phyloP scores from a whole-genome alignment of 1,140 invertebrate species.

The Heterodera schachtii region DNA sequence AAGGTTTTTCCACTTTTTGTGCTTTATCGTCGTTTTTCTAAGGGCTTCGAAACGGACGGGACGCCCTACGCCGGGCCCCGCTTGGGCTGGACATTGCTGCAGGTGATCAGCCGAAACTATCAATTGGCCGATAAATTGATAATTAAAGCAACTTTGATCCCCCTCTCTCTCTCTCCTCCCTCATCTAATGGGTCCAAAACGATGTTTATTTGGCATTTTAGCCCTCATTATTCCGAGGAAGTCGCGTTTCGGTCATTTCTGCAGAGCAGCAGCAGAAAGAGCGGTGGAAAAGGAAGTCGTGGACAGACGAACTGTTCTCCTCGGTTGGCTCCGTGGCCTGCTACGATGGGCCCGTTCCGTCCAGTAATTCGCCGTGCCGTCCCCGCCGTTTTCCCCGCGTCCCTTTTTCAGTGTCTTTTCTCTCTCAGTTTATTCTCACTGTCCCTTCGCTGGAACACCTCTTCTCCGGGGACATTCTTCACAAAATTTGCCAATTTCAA shows the following conservation, averaged over 20 bases:
- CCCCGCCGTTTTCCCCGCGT: neutral
- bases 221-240: conserved; percentile 45
- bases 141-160: neutral
- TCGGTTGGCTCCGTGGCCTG: conserved; percentile 55
- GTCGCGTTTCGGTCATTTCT: conserved; percentile 45
- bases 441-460: conserved; percentile 48
- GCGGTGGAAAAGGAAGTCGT: conserved; percentile 40
- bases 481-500: conserved; percentile 58
- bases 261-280: neutral
- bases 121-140: neutral
- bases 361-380: conserved; percentile 50
- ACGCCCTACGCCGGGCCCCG: conserved; percentile 55
- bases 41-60: conserved; percentile 63
- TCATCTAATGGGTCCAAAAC: neutral
- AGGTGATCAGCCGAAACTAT: conserved; percentile 16
- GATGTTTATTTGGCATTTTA: neutral
- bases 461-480: conserved; percentile 50
- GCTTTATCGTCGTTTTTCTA: neutral
- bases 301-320: conserved; percentile 61
- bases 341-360: conserved; percentile 62
- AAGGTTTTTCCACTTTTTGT: conserved; percentile 40
- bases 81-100: conserved; percentile 60
- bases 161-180: neutral
- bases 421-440: conserved; percentile 59
- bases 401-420: conserved; percentile 59